A percentile compares a stretch with the other conserved stretches of the same genome.
Evolutionary conservation across 2,797 vertebrate genomes (phyloP).

Genomic region (Mormyrus hasselquistii): DNA sequence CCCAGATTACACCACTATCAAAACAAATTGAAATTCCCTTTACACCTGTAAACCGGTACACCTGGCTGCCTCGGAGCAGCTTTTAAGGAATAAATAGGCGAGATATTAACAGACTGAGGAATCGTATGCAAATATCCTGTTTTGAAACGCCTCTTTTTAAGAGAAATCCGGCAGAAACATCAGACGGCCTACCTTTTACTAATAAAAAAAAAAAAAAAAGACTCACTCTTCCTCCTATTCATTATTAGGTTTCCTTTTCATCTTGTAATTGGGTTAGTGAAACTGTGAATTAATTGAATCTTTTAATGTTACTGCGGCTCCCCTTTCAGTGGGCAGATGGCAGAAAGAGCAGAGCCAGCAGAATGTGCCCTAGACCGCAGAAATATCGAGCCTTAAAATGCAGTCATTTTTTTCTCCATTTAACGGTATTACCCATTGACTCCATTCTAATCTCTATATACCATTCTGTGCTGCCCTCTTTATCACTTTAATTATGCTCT

Average conservation of each 20-base stretch:
- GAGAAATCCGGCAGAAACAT: background rate
- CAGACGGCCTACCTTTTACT: constrained; percentile 2
- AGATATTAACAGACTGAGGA: constrained; percentile 24
- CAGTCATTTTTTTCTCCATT: background rate
- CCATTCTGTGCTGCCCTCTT: background rate
- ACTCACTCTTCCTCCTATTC: constrained; percentile 43
- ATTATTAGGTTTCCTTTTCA: constrained; percentile 37
- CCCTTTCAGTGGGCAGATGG: background rate
- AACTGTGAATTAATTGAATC: constrained; percentile 10
- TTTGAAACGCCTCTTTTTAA: constrained; percentile 6
- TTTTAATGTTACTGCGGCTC: background rate
- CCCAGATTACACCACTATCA: constrained; percentile 96
- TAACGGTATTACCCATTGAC: background rate
- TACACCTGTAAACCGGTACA: constrained; percentile 46
- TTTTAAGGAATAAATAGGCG: background rate
- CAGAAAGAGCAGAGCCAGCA: background rate
- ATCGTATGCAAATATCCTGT: background rate
- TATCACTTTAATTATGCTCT: background rate
- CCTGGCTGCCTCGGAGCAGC: background rate
- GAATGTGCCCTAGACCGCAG: background rate
- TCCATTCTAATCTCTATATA: constrained; percentile 6
- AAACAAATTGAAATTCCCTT: constrained; percentile 77
- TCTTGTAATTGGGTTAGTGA: constrained; percentile 5
- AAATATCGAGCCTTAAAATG: background rate
- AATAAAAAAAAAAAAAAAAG: constrained; percentile 22